phyloP scores from a whole-genome alignment of 2,888 invertebrate species.

The Listrodromus nycthemerus region DNA sequence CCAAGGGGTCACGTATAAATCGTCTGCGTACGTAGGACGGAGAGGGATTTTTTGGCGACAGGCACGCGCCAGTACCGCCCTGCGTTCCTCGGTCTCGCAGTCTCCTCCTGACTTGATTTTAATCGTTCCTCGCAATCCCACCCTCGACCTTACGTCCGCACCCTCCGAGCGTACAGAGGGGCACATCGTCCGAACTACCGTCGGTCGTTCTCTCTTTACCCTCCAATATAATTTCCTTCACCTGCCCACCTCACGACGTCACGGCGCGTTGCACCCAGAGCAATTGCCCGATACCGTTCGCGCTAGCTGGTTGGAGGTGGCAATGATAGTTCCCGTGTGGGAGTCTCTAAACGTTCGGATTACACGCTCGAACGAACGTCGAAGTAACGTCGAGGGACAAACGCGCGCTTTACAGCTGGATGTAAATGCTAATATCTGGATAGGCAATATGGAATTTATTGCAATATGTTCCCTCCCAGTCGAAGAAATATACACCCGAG shows the following conservation, averaged over 20 bases:
- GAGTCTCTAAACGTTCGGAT: conserved; percentile 61
- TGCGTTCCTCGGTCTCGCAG: conserved; percentile 24
- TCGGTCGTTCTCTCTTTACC: conserved; percentile 47
- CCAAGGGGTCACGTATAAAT: not conserved
- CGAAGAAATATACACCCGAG: conserved; percentile 10
- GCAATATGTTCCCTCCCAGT: conserved; percentile 22
- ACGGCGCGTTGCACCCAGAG: conserved; percentile 75
- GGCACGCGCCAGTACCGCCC: conserved; percentile 74
- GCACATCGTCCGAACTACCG: conserved; percentile 47
- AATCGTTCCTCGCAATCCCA: conserved; percentile 66
- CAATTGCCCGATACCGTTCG: conserved; percentile 70
- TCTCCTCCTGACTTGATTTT: conserved; percentile 52
- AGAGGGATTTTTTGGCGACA: conserved; percentile 67
- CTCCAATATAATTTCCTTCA: conserved; percentile 75
- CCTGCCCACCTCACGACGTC: conserved; percentile 77
- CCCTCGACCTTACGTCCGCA: conserved; percentile 55
- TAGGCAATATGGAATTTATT: conserved; percentile 49
- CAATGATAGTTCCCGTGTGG: conserved; percentile 55
- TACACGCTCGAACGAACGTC: conserved; percentile 66
- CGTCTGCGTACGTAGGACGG: not conserved
- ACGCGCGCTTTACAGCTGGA: conserved; percentile 8
- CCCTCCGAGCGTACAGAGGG: conserved; percentile 31
- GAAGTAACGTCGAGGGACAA: conserved; percentile 20
- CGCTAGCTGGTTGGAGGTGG: conserved; percentile 13
- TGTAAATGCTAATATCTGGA: conserved; percentile 51